These are phyloP conservation scores for Melieria picta DNA, from an alignment of 2,888 invertebrate species.

Conservation along the genomic window DNA sequence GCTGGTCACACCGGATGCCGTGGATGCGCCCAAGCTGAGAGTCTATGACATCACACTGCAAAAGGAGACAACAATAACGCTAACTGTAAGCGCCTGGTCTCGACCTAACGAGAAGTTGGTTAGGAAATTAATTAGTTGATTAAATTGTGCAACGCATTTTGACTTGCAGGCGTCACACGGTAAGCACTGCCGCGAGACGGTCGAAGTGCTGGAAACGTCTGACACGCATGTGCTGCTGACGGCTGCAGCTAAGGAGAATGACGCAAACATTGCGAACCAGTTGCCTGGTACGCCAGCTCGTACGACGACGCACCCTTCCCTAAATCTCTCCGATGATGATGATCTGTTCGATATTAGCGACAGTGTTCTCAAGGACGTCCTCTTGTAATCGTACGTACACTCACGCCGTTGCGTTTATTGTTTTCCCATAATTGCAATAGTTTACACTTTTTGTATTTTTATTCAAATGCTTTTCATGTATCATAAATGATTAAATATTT, in stretches of 20 bases:
- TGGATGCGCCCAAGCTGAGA: conserved; percentile 39
- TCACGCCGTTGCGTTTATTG: too few relatives aligned
- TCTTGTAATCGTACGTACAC: conserved; percentile 27
- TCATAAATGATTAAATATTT: too few relatives aligned
- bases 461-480: too few relatives aligned
- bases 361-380: conserved; percentile 44
- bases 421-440: too few relatives aligned
- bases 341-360: conserved; percentile 45
- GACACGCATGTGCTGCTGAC: background rate
- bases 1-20: conserved; percentile 46
- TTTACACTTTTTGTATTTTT: too few relatives aligned
- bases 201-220: conserved; percentile 15
- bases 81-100: conserved; percentile 36
- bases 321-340: conserved; percentile 36
- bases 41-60: conserved; percentile 42
- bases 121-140: too few relatives aligned
- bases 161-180: too few relatives aligned
- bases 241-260: conserved; percentile 24
- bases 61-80: conserved; percentile 26
- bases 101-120: too few relatives aligned
- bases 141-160: too few relatives aligned
- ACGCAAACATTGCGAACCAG: conserved; percentile 28
- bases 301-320: background rate
- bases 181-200: background rate
- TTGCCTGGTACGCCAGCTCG: background rate